A percentile compares a stretch with the other conserved stretches of the same genome.
phyloP scores from a whole-genome alignment of 2,888 invertebrate species.

The Amphipyra tragopoginis region DNA sequence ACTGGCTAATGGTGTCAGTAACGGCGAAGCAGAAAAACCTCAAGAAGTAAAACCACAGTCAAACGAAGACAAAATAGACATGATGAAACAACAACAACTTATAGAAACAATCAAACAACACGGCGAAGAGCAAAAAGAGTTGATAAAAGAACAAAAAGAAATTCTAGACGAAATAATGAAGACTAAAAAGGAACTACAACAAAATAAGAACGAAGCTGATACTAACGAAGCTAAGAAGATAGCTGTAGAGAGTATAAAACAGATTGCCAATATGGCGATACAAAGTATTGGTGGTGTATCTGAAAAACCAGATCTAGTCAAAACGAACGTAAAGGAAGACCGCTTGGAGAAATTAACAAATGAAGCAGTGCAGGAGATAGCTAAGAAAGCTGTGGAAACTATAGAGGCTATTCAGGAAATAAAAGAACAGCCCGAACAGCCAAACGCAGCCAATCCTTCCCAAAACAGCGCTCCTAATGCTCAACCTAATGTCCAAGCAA shows the following conservation, averaged over 20 bases:
- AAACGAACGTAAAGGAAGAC: constrained; percentile 66
- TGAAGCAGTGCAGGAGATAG: constrained; percentile 85
- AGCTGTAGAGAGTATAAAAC: constrained; percentile 87
- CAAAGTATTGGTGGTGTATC: constrained; percentile 82
- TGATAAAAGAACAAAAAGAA: constrained; percentile 92
- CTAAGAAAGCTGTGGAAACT: constrained; percentile 82
- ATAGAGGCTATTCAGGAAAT: constrained; percentile 85
- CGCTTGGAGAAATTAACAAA: constrained; percentile 74
- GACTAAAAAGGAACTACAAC: constrained; percentile 86
- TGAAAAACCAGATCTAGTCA: constrained; percentile 71
- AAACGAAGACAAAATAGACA: constrained; percentile 65
- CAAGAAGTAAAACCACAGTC: constrained; percentile 54
- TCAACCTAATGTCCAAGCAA: constrained; percentile 8
- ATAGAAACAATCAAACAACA: constrained; percentile 92
- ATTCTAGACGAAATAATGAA: constrained; percentile 90
- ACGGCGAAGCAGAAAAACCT: constrained; percentile 52
- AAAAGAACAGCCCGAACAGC: constrained; percentile 67
- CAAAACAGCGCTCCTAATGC: constrained; percentile 26
- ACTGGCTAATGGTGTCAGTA: constrained; percentile 63
- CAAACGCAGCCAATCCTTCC: constrained; percentile 4
- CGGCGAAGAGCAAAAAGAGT: constrained; percentile 91
- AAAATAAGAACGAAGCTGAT: constrained; percentile 83
- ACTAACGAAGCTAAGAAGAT: constrained; percentile 85
- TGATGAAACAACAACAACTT: constrained; percentile 85
- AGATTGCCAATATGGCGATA: constrained; percentile 86